These are phyloP conservation scores for Seriola rivoliana DNA, from an alignment of 2,113 vertebrate genomes.

Conservation along the genomic window DNA sequence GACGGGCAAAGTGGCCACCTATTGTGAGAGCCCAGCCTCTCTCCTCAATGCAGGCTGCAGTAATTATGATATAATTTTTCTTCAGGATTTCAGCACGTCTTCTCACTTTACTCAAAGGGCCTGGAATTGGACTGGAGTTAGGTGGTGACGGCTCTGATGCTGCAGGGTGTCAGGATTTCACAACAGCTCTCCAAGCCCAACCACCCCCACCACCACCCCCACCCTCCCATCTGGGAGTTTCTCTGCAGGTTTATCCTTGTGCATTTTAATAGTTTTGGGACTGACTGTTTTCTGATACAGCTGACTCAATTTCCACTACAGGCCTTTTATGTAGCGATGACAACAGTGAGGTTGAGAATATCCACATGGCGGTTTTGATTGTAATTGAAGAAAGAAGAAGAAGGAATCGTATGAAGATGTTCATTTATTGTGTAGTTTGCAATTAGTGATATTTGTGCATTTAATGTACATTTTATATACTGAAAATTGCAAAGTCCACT, in stretches of 20 bases:
- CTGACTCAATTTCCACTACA: background rate
- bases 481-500: too few species aligned
- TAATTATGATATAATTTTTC: slow-evolving; percentile 79
- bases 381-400: background rate
- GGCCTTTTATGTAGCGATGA: background rate
- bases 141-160: slow-evolving; percentile 29
- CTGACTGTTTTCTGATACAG: background rate
- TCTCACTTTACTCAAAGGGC: slow-evolving; percentile 77
- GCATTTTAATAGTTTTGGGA: background rate
- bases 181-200: slow-evolving; percentile 1
- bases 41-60: slow-evolving; percentile 41
- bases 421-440: too few species aligned
- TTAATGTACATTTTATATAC: too few species aligned
- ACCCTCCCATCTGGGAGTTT: background rate
- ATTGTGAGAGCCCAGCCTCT: slow-evolving; percentile 59
- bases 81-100: slow-evolving; percentile 66
- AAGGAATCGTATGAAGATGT: too few species aligned
- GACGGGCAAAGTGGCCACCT: slow-evolving; percentile 67
- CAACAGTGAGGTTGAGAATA: background rate
- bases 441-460: background rate
- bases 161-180: slow-evolving; percentile 50
- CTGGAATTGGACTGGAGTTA: slow-evolving; percentile 44
- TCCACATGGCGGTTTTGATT: background rate
- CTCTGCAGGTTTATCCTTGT: background rate
- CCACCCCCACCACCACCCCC: too few species aligned